These are phyloP conservation scores for Harmothoe impar DNA, from an alignment of 2,888 invertebrate genomes.

Conservation along the genomic window DNA sequence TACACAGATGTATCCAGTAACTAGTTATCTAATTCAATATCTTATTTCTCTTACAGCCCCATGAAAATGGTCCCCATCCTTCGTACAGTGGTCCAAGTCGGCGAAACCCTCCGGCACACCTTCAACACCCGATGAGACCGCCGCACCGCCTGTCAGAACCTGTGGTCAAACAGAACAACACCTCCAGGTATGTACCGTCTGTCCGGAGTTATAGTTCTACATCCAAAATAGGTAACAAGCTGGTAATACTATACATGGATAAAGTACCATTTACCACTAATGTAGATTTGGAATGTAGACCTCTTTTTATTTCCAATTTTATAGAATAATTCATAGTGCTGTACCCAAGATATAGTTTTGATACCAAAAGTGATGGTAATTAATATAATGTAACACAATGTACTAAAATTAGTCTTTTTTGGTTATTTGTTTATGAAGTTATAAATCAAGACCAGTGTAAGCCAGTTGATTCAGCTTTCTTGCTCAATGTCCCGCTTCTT, in stretches of 20 bases:
- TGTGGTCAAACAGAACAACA: conserved; percentile 79
- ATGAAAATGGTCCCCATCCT: conserved; percentile 16
- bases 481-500: too few species aligned
- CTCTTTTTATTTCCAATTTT: too few species aligned
- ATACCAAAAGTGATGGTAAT: too few species aligned
- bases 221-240: not conserved
- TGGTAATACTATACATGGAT: not conserved
- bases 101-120: conserved; percentile 47
- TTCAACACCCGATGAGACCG: conserved; percentile 77
- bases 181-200: conserved; percentile 17
- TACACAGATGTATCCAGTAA: too few species aligned
- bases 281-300: too few species aligned
- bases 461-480: not conserved
- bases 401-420: too few species aligned
- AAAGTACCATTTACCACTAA: too few species aligned
- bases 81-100: conserved; percentile 7
- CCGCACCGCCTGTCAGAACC: conserved; percentile 87
- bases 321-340: too few species aligned
- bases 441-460: conserved; percentile 13
- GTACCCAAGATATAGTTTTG: too few species aligned
- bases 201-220: too few species aligned
- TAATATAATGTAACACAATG: too few species aligned
- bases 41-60: not conserved
- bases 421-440: not conserved
- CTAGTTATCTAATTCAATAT: too few species aligned